Evolutionary conservation across 2,113 vertebrate genomes (phyloP).

Genomic region (Cnemophilus loriae): DNA sequence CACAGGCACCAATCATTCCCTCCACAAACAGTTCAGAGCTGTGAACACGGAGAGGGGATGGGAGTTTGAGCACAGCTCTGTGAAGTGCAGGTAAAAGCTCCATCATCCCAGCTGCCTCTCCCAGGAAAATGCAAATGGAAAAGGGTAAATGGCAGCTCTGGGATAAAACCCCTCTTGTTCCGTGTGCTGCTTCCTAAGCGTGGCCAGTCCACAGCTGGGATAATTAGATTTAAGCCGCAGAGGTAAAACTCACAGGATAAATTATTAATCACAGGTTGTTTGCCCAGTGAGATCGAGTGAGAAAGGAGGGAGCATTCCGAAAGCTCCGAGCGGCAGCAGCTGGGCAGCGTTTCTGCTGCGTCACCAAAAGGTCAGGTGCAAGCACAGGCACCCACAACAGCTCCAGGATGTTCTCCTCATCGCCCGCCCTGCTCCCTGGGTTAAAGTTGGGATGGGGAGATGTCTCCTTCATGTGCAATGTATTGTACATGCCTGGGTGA

Average conservation of each 20-base stretch:
- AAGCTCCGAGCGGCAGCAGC: neutral
- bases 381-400: neutral
- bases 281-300: neutral
- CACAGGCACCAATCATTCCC: neutral
- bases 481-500: accelerated
- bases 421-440: accelerated
- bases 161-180: neutral
- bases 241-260: neutral
- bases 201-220: neutral
- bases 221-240: neutral
- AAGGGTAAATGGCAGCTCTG: neutral
- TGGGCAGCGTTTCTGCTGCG: accelerated
- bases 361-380: accelerated
- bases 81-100: neutral
- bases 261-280: slow-evolving; percentile 8
- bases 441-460: accelerated
- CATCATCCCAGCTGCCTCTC: neutral
- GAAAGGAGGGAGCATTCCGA: neutral
- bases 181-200: neutral
- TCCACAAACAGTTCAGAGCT: neutral
- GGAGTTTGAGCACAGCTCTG: neutral
- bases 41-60: neutral
- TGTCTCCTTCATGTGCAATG: accelerated
- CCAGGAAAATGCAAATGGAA: neutral
- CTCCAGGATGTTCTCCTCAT: neutral